Evolutionary conservation across 2,888 invertebrate species (phyloP).

Genomic region (Lasius fuliginosus): DNA sequence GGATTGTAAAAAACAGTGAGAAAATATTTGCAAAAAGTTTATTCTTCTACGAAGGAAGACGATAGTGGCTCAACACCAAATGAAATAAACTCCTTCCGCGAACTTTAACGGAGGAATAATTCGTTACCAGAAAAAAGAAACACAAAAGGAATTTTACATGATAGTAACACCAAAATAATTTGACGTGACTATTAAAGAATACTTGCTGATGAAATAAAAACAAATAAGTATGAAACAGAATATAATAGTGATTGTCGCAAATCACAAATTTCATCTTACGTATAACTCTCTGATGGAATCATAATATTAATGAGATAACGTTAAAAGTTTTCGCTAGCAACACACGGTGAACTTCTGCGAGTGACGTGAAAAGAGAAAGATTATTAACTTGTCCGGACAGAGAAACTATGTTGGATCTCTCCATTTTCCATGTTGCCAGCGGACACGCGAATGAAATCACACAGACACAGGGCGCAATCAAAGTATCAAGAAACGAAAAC

Average conservation of each 20-base stretch:
- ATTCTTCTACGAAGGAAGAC: background rate
- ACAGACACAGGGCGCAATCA: constrained; percentile 52
- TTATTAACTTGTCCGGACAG: constrained; percentile 72
- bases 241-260: background rate
- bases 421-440: constrained; percentile 66
- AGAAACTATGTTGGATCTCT: constrained; percentile 58
- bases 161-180: background rate
- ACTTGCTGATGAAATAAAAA: constrained; percentile 10
- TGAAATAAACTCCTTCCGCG: background rate
- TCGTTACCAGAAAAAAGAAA: background rate
- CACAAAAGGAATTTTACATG: background rate
- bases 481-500: constrained; percentile 41
- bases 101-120: background rate
- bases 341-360: constrained; percentile 66
- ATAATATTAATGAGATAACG: constrained; percentile 56
- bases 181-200: background rate
- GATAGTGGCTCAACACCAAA: background rate
- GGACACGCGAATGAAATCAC: constrained; percentile 52
- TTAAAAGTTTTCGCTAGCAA: constrained; percentile 43
- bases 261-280: constrained; percentile 23
- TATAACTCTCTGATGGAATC: constrained; percentile 35
- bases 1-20: background rate
- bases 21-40: constrained; percentile 7
- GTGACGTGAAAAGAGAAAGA: constrained; percentile 71
- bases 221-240: background rate